A percentile compares a stretch with the other conserved stretches of the same genome.
Conservation (phyloP, 2,113 vertebrate genomes). For the Ctenomys sociabilis region DNA sequence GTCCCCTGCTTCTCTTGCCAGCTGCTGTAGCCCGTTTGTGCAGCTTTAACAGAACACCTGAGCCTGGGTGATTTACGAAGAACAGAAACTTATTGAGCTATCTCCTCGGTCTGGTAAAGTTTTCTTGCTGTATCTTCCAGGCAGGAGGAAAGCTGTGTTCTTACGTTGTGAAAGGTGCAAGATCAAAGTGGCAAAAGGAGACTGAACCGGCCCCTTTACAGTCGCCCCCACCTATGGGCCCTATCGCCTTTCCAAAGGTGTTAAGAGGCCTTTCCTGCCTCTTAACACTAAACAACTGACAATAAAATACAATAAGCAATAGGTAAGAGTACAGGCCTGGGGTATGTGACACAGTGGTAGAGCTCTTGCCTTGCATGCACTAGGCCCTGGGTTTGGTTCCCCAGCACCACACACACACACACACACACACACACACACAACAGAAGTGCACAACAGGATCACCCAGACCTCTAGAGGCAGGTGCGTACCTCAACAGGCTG, state of each 20-base stretch:
- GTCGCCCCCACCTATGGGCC: background rate
- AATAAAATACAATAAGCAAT: background rate
- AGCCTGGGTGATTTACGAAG: background rate
- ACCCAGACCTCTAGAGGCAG: background rate
- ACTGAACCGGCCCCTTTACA: background rate
- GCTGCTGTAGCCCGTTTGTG: background rate
- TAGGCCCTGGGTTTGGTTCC: too few species aligned
- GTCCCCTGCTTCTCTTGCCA: background rate
- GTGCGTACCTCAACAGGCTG: background rate
- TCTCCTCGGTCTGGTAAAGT: background rate
- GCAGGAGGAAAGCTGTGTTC: background rate
- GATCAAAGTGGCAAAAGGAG: background rate
- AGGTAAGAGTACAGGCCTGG: background rate
- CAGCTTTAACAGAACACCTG: background rate
- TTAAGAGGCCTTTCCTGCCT: too few species aligned
- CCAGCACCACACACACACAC: too few species aligned
- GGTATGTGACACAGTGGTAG: too few species aligned
- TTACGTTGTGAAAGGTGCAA: background rate
- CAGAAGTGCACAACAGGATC: background rate
- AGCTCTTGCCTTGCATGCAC: too few species aligned
- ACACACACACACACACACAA: too few species aligned
- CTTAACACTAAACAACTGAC: background rate
- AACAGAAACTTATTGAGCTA: background rate
- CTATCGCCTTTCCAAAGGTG: background rate
- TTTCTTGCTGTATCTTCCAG: background rate